Base-by-base conservation (phyloP, 30 jellyfish, hydroid and myxozoan genomes). In the Catostylus mosaicus region DNA sequence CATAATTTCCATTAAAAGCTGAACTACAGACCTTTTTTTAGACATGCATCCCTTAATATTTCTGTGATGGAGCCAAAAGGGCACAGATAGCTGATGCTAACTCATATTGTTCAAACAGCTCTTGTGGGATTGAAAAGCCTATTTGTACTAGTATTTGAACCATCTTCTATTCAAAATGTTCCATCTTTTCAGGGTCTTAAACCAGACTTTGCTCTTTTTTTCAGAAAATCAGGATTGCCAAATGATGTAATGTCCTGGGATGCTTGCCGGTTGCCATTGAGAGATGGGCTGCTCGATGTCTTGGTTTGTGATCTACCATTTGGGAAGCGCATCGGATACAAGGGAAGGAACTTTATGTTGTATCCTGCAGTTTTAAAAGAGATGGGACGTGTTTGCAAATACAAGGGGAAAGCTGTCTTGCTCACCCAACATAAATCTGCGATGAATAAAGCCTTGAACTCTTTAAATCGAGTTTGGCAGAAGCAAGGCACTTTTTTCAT, bases 381-480 rank as follows among this genome's bases (percentile, higher is more conserved):
- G 75, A 63, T 83, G 74, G 98, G 94, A 14, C 60, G 98, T 22
- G 91, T 92, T 18, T 92, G 98, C 79, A 78, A 85, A 3, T 63
- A 87, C 34, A 48, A 45, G 12, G 96, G 98, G 32, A 87, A 73
- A 71, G 97, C 93, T 38, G 96, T 92, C 1, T 56, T 92, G 48
- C 81, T 92, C 11, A 92, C 98, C 7, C 97, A 92, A 32, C 98
- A 92, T 57, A 87, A 87, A 48, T 87, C 93, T 6, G 98, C 98
- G 6, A 84, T 92, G 90, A 74, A 81, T 64, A 80, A 82, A 38
- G 86, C 98, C 16, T 73, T 92, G 23, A 32, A 38, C 30, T 43
- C 47, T 18, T 70, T 84, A 46, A 52, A 54, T 20, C 33, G 32
- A 22, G 43, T 89, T 48, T 92, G 98, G 98, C 73, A 76, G 40